Base-by-base conservation (phyloP, 2,797 vertebrate species). In the Takifugu rubripes region DNA sequence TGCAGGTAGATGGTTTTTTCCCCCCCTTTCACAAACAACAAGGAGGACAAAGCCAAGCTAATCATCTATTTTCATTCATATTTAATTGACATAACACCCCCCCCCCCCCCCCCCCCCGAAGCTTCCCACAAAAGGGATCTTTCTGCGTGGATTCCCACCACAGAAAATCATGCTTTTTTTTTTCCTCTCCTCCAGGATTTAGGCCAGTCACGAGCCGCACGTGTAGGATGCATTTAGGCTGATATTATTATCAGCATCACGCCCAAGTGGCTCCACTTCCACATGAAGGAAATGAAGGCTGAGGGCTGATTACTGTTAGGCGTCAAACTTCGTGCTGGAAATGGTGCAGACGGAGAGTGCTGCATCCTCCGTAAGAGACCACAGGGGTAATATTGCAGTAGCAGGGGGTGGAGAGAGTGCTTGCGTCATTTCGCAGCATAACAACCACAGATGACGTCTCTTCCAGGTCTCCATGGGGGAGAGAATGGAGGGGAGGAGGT, bases 401-500 rank as follows among this genome's bases (percentile, higher is more conserved):
- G 82, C 83, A 76, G 42, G 83, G 72, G 83, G 85, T 72, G 86
- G 83, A 83, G 88, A 84, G 82, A 81, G 83, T 72, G 83, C 84
- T 83, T 68, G 83, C 89, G 84, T 91, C 90, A 91, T 90, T 90
- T 91, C 89, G 79, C 88, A 90, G 89, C 90, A 91, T 89, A 92
- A 92, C 90, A 92, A 91, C 90, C 83, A 75, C 87, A 66, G 86
- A 91, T 92, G 91, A 92, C 89, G 90, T 91, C 88, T 89, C 87
- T 91, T 84, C 82, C 86, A 89, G 89, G 88, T 91, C 90, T 91
- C 91, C 88, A 87, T 88, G 84, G 88, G 87, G 84, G 79, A 87
- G 83, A 81, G 76, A 75, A 76, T 77, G 83, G 84, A 82, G 81
- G 75, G 77, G 80, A 75, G 75, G 81, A 76, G 82, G 85, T 82